These are phyloP conservation scores for Dunckerocampus dactyliophorus DNA, from an alignment of 2,113 vertebrate genomes.

Conservation along the genomic window DNA sequence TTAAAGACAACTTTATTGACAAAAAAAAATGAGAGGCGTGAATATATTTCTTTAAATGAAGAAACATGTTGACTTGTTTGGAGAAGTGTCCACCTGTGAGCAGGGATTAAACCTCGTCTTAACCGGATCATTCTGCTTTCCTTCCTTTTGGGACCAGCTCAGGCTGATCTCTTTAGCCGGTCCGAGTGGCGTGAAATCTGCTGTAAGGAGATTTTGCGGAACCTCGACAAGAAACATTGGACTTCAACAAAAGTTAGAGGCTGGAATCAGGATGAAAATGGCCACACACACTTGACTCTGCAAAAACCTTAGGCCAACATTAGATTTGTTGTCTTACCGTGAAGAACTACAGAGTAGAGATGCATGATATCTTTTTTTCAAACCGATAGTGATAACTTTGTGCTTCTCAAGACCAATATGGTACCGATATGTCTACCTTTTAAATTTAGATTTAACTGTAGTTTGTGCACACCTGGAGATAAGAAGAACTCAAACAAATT, in stretches of 20 bases:
- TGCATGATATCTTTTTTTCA: too few relatives aligned
- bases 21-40: conserved; percentile 15
- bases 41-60: background rate
- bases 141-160: conserved; percentile 27
- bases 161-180: conserved; percentile 46
- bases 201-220: conserved; percentile 49
- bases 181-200: conserved; percentile 53
- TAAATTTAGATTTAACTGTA: too few relatives aligned
- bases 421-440: too few relatives aligned
- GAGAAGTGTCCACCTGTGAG: conserved; percentile 34
- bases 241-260: conserved; percentile 23
- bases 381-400: too few relatives aligned
- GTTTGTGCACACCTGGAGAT: too few relatives aligned
- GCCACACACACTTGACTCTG: conserved; percentile 7
- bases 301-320: background rate
- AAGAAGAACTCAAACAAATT: too few relatives aligned
- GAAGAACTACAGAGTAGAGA: background rate
- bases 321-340: background rate
- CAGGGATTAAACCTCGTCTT: conserved; percentile 28
- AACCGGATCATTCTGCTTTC: conserved; percentile 4
- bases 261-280: background rate
- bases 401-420: too few relatives aligned
- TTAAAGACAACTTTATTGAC: conserved; percentile 6
- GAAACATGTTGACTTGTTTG: background rate
- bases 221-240: conserved; percentile 14